Evolutionary conservation across 1,140 invertebrate genomes (phyloP), one percentile per base, ranked within the genome.

Genomic region (Leptoteleia sp.): DNA sequence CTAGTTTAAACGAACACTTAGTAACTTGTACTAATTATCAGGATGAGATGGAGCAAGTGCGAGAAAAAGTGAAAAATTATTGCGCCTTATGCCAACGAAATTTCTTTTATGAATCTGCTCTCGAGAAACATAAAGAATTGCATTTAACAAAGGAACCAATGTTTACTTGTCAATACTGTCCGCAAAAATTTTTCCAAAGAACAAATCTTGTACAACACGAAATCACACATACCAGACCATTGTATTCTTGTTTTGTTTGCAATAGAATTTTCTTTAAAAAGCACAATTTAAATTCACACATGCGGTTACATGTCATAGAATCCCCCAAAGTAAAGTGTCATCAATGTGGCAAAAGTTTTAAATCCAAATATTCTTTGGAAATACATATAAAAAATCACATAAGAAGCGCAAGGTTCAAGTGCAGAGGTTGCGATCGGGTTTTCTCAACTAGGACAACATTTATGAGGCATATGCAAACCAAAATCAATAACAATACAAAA

Each of bases 181-280:
- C 71, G 1, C 59, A 75, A 38, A 75, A 75, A 12, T 75, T 65
- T 8, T 75, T 75, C 43, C 71, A 65, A 27, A 59, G 38, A 22
- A 75, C 59, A n/a, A 65, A 75, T 29, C 43, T 75, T 11, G 59
- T 57, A 2, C 55, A 72, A 31, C 68, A 72, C 25, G 55, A 72
- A n/a, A 55, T 55, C n/a, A 73, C 40, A 7, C 68, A 73, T 25
- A 55, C 40, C 1, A 12, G 59, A 4, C 50, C 68, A 0, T 1
- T 40, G 4, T 17, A 73, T 11, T 16, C 35, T 1, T 73, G 68
- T 16, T 19, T 25, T 13, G 37, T 64, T 9, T 73, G 68, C 7
- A 54, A 62, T 2, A 72, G 47, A 54, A 29, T n/a, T n/a, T 72
- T 72, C 9, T 12, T 55, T 8, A 72, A 72, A 54, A 16, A 29